Evolutionary conservation across 2,797 vertebrate genomes (phyloP).

Genomic region (Enteromius fasciolatus): DNA sequence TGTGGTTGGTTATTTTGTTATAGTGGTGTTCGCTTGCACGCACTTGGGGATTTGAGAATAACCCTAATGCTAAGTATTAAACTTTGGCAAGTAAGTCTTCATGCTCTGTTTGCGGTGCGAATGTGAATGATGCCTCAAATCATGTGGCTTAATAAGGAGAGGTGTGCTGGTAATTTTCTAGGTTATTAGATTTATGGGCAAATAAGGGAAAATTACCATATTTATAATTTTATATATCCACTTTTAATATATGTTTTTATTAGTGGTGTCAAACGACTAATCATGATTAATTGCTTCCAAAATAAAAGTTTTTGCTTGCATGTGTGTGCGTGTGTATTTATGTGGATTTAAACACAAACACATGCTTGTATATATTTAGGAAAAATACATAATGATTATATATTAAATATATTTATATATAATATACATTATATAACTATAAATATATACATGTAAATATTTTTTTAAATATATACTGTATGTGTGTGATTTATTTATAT

Average conservation of each 20-base stretch:
- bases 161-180: conserved; percentile 1
- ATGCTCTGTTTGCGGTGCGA: background rate
- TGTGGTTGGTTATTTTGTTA: background rate
- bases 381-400: too few species aligned
- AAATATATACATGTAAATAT: too few species aligned
- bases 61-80: background rate
- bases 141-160: background rate
- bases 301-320: too few species aligned
- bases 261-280: too few species aligned
- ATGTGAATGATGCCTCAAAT: conserved; percentile 6
- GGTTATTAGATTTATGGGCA: background rate
- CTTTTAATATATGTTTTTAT: background rate
- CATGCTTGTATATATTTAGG: too few species aligned
- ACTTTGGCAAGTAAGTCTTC: background rate
- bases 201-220: background rate
- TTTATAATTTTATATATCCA: background rate
- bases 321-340: too few species aligned
- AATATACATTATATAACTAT: too few species aligned
- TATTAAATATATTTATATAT: too few species aligned
- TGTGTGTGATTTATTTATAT: too few species aligned
- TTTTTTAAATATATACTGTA: too few species aligned
- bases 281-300: too few species aligned
- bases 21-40: background rate
- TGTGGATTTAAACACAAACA: too few species aligned
- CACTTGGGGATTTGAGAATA: conserved; percentile 9